Evolutionary conservation across 2,797 vertebrate species (phyloP).

Genomic region (Sebastes minor): DNA sequence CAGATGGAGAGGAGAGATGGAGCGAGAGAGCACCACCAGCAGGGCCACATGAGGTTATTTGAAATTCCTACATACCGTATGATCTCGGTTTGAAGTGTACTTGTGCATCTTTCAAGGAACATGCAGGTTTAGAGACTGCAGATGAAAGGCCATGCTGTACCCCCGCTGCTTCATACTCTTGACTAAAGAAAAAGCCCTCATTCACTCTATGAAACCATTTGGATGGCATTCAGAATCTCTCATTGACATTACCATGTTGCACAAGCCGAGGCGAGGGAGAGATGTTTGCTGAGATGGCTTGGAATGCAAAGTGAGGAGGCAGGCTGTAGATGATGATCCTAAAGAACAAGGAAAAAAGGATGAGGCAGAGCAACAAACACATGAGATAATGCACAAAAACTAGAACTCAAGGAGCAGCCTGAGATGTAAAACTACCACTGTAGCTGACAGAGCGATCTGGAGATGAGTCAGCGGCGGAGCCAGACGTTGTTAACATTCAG

Average conservation of each 20-base stretch:
- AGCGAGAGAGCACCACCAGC: fast-evolving
- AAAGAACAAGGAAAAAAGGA: not conserved
- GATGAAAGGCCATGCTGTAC: not conserved
- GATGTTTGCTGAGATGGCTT: not conserved
- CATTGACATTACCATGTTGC: not conserved
- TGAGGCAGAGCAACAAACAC: not conserved
- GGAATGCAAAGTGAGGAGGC: not conserved
- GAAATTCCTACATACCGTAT: not conserved
- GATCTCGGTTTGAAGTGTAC: not conserved
- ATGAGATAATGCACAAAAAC: not conserved
- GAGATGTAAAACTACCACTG: too few relatives aligned
- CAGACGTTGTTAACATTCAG: too few relatives aligned
- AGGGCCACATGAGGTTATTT: not conserved
- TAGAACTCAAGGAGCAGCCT: not conserved
- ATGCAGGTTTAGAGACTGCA: not conserved
- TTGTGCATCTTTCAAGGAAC: not conserved
- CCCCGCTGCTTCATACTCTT: not conserved
- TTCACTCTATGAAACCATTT: not conserved
- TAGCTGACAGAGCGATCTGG: too few relatives aligned
- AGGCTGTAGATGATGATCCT: not conserved
- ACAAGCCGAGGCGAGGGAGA: not conserved
- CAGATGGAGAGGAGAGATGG: not conserved
- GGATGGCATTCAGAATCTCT: not conserved
- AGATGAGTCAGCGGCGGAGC: too few relatives aligned
- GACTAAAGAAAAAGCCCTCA: not conserved